A percentile compares a stretch with the other conserved stretches of the same genome.
Evolutionary conservation across 2,797 vertebrate genomes (phyloP).

Genomic region (Mallotus villosus): DNA sequence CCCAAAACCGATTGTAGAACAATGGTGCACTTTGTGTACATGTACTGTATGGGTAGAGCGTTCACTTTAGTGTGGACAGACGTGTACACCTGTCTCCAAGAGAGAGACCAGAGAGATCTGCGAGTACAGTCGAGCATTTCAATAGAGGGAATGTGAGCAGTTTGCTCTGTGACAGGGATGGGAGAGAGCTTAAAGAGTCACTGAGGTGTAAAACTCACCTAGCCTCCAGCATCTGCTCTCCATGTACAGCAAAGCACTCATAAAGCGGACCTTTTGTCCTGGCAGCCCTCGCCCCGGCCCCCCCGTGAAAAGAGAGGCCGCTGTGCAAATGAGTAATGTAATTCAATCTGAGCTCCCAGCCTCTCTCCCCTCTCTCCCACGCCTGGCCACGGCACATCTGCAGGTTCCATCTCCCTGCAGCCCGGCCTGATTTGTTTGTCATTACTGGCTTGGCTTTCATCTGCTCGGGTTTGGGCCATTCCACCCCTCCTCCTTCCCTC

Average conservation of each 20-base stretch:
- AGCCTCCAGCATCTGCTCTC: slow-evolving; percentile 57
- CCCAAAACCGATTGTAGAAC: too few species aligned
- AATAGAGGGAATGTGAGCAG: slow-evolving; percentile 47
- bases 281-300: background rate
- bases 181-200: slow-evolving; percentile 47
- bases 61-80: too few species aligned
- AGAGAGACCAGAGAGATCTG: background rate
- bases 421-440: slow-evolving; percentile 57
- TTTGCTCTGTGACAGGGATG: slow-evolving; percentile 39
- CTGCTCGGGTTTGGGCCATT: slow-evolving; percentile 18
- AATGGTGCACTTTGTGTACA: too few species aligned
- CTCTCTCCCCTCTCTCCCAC: slow-evolving; percentile 40
- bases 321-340: slow-evolving; percentile 53
- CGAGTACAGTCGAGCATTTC: slow-evolving; percentile 9
- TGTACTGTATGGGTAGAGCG: too few species aligned
- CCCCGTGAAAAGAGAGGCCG: slow-evolving; percentile 39
- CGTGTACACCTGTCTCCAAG: background rate
- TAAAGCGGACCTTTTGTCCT: slow-evolving; percentile 55
- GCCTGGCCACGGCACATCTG: slow-evolving; percentile 60
- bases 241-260: slow-evolving; percentile 37
- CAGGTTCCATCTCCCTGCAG: slow-evolving; percentile 50
- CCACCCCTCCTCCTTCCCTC: background rate
- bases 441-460: slow-evolving; percentile 54
- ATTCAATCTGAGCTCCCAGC: slow-evolving; percentile 52
- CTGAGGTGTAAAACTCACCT: slow-evolving; percentile 53